These are phyloP conservation scores for Hemiscyllium ocellatum DNA, from an alignment of 2,113 vertebrate species.

Conservation along the genomic window DNA sequence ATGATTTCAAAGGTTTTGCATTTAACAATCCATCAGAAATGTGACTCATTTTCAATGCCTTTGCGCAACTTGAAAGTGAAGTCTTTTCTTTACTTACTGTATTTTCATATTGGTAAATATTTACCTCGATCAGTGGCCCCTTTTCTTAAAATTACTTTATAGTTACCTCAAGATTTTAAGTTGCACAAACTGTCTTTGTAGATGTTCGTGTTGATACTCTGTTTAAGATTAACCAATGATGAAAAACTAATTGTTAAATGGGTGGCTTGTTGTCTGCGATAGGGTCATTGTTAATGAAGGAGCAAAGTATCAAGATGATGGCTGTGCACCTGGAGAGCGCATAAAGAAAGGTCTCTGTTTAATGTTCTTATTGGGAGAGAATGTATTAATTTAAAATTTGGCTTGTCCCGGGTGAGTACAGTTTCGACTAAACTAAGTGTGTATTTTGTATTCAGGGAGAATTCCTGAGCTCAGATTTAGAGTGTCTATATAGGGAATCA, in stretches of 20 bases:
- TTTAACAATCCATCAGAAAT: neutral
- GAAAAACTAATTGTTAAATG: neutral
- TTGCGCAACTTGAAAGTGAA: neutral
- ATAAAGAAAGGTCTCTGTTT: neutral
- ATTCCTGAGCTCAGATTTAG: neutral
- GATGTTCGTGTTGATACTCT: neutral
- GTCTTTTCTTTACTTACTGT: neutral
- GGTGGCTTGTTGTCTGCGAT: neutral
- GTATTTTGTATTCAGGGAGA: neutral
- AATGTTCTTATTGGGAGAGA: neutral
- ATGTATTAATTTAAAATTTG: neutral
- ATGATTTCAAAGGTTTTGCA: neutral
- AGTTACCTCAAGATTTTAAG: neutral
- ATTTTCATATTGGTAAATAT: neutral
- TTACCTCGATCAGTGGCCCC: neutral
- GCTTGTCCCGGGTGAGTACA: neutral
- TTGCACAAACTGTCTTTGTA: neutral
- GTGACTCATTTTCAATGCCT: neutral
- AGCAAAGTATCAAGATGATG: neutral
- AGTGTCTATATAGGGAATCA: neutral
- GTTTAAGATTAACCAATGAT: neutral
- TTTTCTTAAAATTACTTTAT: neutral
- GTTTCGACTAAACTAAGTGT: neutral
- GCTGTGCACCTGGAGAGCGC: neutral
- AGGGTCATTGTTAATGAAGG: neutral